Conservation (phyloP, 2,888 invertebrate genomes). For the Epinotia ramella region DNA sequence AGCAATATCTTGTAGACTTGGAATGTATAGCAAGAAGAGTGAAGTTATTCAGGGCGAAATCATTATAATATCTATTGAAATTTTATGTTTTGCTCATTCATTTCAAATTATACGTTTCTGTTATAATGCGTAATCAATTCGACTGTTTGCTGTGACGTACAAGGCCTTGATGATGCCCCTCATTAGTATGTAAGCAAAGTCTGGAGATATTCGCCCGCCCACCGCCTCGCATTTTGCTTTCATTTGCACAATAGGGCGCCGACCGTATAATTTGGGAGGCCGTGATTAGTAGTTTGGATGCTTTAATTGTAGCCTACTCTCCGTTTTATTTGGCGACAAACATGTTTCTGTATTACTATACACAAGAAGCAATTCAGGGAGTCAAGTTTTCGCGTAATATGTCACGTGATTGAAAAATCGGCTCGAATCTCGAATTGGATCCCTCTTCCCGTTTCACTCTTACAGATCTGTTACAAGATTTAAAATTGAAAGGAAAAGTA, state of each 20-base stretch:
- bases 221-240: conserved; percentile 21
- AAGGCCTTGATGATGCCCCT: conserved; percentile 3
- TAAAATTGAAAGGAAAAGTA: too few relatives aligned
- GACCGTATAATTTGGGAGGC: conserved; percentile 24
- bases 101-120: neutral
- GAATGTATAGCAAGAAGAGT: neutral
- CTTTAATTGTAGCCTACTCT: neutral
- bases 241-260: conserved; percentile 32
- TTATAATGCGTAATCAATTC: conserved; percentile 1
- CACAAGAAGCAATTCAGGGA: too few relatives aligned
- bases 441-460: too few relatives aligned
- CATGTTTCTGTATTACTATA: neutral
- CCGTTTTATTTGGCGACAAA: neutral
- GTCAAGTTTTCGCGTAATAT: too few relatives aligned
- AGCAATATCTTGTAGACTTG: neutral
- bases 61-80: conserved; percentile 17
- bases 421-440: too few relatives aligned
- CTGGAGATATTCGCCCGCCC: conserved; percentile 32
- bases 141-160: neutral
- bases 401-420: too few relatives aligned
- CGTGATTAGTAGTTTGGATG: conserved; percentile 29
- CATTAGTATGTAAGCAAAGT: conserved; percentile 35
- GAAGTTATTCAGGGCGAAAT: conserved; percentile 3
- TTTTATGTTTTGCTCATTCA: neutral
- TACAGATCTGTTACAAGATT: too few relatives aligned